Conservation (phyloP, 2,888 invertebrate species). For the Oxycera nigricornis region DNA sequence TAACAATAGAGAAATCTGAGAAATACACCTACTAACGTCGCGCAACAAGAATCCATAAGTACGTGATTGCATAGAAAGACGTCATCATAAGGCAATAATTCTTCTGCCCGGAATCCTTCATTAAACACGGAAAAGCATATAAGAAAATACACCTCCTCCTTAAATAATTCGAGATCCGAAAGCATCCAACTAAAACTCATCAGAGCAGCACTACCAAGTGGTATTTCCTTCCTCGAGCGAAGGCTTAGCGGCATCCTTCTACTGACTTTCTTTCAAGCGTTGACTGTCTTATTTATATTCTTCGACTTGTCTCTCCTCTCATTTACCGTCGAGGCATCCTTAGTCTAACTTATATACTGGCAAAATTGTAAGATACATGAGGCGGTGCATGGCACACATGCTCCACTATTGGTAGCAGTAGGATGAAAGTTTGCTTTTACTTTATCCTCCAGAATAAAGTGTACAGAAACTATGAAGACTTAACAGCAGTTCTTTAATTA, state of each 20-base stretch:
- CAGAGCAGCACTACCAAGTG: conserved; percentile 37
- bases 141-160: conserved; percentile 20
- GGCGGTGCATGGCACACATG: conserved; percentile 43
- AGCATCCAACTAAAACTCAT: conserved; percentile 42
- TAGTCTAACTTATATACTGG: conserved; percentile 33
- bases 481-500: conserved; percentile 51
- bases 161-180: not conserved
- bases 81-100: conserved; percentile 47
- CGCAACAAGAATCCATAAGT: conserved; percentile 17
- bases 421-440: conserved; percentile 47
- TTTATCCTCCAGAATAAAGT: conserved; percentile 46
- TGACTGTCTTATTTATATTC: conserved; percentile 43
- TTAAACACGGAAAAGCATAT: conserved; percentile 23
- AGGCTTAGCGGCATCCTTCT: conserved; percentile 41
- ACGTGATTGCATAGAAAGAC: conserved; percentile 43
- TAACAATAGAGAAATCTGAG: not conserved
- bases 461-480: conserved; percentile 46
- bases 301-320: conserved; percentile 33
- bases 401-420: conserved; percentile 39
- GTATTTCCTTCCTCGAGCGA: conserved; percentile 27
- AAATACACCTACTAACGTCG: not conserved
- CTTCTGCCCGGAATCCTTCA: conserved; percentile 38
- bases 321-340: conserved; percentile 10
- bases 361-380: not conserved
- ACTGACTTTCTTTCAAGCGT: conserved; percentile 26